Evolutionary conservation across 2,113 vertebrate species (phyloP), one percentile per base, ranked within the genome.

Genomic region (Channa argus): DNA sequence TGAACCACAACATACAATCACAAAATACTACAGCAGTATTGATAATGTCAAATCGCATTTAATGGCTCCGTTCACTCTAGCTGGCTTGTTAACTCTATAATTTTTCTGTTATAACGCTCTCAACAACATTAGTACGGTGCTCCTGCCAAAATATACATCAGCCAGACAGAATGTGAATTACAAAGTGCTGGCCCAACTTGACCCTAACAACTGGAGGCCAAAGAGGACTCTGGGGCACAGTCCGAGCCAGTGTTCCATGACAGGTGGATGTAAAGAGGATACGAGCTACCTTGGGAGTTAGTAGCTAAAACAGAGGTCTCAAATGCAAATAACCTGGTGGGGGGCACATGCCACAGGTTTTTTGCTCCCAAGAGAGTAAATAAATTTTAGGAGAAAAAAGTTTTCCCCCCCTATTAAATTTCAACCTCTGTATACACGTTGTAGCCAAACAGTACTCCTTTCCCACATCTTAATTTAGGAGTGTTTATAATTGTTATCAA

Each of bases 191-290:
- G 73, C 85, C 82, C 74, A 83, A 74, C 64, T 73, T 77, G 65
- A 86, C 80, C 71, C 77, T 83, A 74, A 65, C 71, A 86, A 72
- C 65, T 24, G 52, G 44, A 51, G 50, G 59, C 67, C 53, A 54
- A 38, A 69, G 56, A 49, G 41, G 58, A 71, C 72, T 76, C 54
- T 45, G 8, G 58, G 63, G 65, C 54, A 61, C 55, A 71, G 46
- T 49, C 54, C 34, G 67, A 75, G 24, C 83, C 68, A 61, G 46
- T 47, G 53, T 61, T 64, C 39, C 51, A 15, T 74, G 82, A 81
- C 84, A 85, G 77, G 84, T 83, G 79, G 61, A 83, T 58, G 71
- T 74, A 78, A 78, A 77, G 73, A 71, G 70, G 50, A 61, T 75
- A 64, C 52, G 46, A 83, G 55, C 44, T 12, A 55, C 54, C 72